Evolutionary conservation across 2,888 invertebrate genomes (phyloP).

Genomic region (Cephus rjabovi): DNA sequence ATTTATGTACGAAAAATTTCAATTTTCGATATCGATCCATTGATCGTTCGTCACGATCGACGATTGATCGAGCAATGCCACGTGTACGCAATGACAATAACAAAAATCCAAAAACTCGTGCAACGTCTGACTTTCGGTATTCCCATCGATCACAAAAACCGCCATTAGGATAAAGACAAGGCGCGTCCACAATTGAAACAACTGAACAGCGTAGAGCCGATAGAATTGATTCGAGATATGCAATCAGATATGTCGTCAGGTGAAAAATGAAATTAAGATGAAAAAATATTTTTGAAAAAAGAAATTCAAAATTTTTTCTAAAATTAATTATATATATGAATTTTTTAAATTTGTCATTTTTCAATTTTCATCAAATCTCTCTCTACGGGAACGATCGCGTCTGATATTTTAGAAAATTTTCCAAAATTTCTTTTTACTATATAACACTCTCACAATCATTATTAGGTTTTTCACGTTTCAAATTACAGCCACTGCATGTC

Average conservation of each 20-base stretch:
- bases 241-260: too few species aligned
- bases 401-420: neutral
- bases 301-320: too few species aligned
- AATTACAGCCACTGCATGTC: neutral
- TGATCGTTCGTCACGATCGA: neutral
- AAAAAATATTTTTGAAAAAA: too few species aligned
- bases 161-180: neutral
- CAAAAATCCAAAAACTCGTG: neutral
- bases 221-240: too few species aligned
- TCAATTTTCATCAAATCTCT: too few species aligned
- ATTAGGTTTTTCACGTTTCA: neutral
- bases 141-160: neutral
- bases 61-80: too few species aligned
- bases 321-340: too few species aligned
- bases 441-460: neutral
- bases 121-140: neutral
- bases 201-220: too few species aligned
- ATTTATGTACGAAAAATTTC: neutral
- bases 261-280: too few species aligned
- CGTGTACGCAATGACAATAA: neutral
- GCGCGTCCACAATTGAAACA: neutral
- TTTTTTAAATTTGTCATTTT: too few species aligned
- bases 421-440: neutral
- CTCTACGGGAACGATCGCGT: too few species aligned
- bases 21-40: neutral